Evolutionary conservation across 53 echinoderm and acorn worm genomes (phyloP), one percentile per base, ranked within the genome.

Genomic region (Echinometra lucunter): DNA sequence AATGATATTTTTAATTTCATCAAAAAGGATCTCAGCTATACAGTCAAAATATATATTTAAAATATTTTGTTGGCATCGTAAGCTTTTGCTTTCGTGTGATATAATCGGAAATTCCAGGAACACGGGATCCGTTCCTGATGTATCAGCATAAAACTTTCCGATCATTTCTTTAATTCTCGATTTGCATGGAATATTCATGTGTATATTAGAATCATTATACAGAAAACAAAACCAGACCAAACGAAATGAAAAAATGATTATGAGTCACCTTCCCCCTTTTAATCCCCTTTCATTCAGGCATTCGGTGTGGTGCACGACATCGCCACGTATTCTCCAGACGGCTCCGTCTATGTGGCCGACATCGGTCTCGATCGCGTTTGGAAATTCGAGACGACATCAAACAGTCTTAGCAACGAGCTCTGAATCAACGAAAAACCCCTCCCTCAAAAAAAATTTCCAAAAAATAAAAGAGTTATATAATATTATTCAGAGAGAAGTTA

Each of bases 271-370:
- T 15, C 6, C 67, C 9, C 15, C 15, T 69, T 70, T 66, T 37
- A 15, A 9, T 63, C 30, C 19, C n/a, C 45, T 82, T 67, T 89
- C 47, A 23, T 27, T 47, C 95, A 99, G 99, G 91, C 92, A 88
- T 97, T 99, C 49, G 93, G 95, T 37, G 96, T 96, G 63, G 96
- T 97, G 5, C 99, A 99, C 87, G 99, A 98, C 70, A 94, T 99
- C 69, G 96, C 99, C 6, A 98, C 96, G 15, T 96, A 96, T 66
- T 82, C 95, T 1, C 89, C 96, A 35, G 96, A 95, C 6, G 97
- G 97, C 18, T 67, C 95, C 47, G 97, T 99, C 25, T 99, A 96
- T 89, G 94, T 99, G 44, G 97, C 96, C 19, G 99, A 99, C 66
- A 96, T 99, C 34, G 97, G 95, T 25, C 93, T 91, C 25, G 82